Evolutionary conservation across 2,797 vertebrate genomes (phyloP).

Genomic region (Phrynocephalus guinanensis): DNA sequence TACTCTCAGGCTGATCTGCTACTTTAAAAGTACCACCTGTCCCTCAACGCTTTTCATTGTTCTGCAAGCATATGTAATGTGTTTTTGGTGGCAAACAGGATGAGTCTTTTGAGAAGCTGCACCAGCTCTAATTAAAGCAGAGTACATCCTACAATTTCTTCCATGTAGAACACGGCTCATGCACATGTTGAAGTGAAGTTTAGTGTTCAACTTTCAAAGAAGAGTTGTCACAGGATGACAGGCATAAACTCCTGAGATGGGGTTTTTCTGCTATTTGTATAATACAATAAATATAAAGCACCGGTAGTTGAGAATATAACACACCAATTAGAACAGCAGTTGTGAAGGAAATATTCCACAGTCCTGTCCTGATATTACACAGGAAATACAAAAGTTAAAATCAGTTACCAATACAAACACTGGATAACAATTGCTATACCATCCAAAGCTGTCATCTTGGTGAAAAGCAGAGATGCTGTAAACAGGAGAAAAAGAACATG

Average conservation of each 20-base stretch:
- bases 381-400: neutral
- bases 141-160: slow-evolving; percentile 68
- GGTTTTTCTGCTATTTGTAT: slow-evolving; percentile 67
- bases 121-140: slow-evolving; percentile 72
- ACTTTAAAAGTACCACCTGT: slow-evolving; percentile 64
- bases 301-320: slow-evolving; percentile 27
- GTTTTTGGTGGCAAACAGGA: slow-evolving; percentile 72
- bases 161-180: slow-evolving; percentile 66
- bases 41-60: slow-evolving; percentile 52
- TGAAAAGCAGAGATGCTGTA: neutral
- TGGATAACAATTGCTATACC: neutral
- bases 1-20: slow-evolving; percentile 59
- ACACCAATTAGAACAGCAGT: slow-evolving; percentile 18
- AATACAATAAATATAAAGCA: neutral
- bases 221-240: slow-evolving; percentile 67
- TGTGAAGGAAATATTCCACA: neutral
- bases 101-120: slow-evolving; percentile 62
- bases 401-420: neutral
- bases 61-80: slow-evolving; percentile 62
- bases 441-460: neutral
- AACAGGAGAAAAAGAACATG: slow-evolving; percentile 21
- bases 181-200: slow-evolving; percentile 68
- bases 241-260: slow-evolving; percentile 60
- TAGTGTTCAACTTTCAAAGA: slow-evolving; percentile 66
- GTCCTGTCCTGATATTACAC: neutral